A percentile compares a stretch with the other conserved stretches of the same genome.
Evolutionary conservation across 2,113 vertebrate species (phyloP).

Genomic region (Nanorana parkeri): DNA sequence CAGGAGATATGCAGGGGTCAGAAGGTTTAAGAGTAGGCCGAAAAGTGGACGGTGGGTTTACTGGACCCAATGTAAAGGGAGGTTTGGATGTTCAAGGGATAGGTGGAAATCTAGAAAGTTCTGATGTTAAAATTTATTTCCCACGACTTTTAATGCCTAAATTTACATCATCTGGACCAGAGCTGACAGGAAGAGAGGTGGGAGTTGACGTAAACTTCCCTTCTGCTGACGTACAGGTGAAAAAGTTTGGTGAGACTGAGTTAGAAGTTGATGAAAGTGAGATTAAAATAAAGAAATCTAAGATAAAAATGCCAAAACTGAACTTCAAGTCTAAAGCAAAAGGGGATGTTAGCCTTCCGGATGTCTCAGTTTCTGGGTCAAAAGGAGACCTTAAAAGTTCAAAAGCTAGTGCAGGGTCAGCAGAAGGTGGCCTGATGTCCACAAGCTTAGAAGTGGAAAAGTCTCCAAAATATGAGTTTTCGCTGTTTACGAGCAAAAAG

Average conservation of each 20-base stretch:
- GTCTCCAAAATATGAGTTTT: slow-evolving; percentile 82
- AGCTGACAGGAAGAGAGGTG: slow-evolving; percentile 69
- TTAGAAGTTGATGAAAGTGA: slow-evolving; percentile 76
- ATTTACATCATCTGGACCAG: slow-evolving; percentile 66
- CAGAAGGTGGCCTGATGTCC: slow-evolving; percentile 69
- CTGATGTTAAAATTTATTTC: slow-evolving; percentile 69
- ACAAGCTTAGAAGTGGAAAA: slow-evolving; percentile 69
- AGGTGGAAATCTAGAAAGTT: slow-evolving; percentile 57
- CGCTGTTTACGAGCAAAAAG: slow-evolving; percentile 80
- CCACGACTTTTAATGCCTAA: slow-evolving; percentile 77
- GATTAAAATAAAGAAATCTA: slow-evolving; percentile 77
- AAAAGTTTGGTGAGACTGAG: slow-evolving; percentile 52
- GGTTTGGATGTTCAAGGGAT: not conserved
- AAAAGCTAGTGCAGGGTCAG: slow-evolving; percentile 77
- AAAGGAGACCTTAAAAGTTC: slow-evolving; percentile 77
- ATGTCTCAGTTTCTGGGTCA: slow-evolving; percentile 67
- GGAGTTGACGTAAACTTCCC: slow-evolving; percentile 76
- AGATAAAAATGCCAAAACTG: slow-evolving; percentile 89
- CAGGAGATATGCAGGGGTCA: slow-evolving; percentile 56
- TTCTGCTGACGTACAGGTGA: not conserved
- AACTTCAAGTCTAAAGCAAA: slow-evolving; percentile 87
- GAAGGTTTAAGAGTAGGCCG: slow-evolving; percentile 63
- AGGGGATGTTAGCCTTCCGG: slow-evolving; percentile 57
- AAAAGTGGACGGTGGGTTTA: slow-evolving; percentile 61
- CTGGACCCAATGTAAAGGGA: slow-evolving; percentile 56